phyloP scores from a whole-genome alignment of 1,140 invertebrate species.

The Aricia agestis region DNA sequence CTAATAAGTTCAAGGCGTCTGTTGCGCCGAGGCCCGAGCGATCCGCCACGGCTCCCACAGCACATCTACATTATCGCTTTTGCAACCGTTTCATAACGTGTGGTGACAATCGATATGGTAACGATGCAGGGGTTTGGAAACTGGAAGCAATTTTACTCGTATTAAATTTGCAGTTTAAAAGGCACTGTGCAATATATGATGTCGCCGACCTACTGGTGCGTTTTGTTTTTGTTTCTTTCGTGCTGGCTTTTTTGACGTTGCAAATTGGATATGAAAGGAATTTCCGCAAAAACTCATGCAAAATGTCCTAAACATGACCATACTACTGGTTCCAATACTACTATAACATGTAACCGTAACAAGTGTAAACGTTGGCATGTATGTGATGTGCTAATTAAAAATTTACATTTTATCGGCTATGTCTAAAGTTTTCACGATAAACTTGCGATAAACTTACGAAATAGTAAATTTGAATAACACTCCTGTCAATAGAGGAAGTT shows the following conservation, averaged over 20 bases:
- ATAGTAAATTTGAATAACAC: background rate
- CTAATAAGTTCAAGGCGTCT: conserved; percentile 35
- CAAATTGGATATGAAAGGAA: too few relatives aligned
- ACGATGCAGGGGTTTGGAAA: conserved; percentile 21
- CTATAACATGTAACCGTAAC: too few relatives aligned
- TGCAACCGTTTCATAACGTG: conserved; percentile 21
- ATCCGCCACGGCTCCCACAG: conserved; percentile 27
- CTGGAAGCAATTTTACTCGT: conserved; percentile 14
- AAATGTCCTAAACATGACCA: too few relatives aligned
- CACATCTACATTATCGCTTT: conserved; percentile 26
- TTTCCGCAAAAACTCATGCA: too few relatives aligned
- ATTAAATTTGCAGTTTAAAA: conserved; percentile 15
- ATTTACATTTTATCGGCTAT: background rate
- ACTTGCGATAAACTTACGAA: background rate
- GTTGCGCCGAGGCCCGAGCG: conserved; percentile 23
- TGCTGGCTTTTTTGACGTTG: too few relatives aligned
- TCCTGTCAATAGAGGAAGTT: background rate
- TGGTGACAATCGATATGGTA: conserved; percentile 23
- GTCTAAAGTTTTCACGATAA: background rate
- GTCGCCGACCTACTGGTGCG: background rate
- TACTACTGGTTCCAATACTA: too few relatives aligned
- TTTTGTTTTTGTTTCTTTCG: background rate
- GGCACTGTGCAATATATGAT: background rate
- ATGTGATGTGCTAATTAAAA: too few relatives aligned
- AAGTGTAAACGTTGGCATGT: too few relatives aligned